Evolutionary conservation across 2,888 invertebrate species (phyloP).

Genomic region (Quadroppia sp.): DNA sequence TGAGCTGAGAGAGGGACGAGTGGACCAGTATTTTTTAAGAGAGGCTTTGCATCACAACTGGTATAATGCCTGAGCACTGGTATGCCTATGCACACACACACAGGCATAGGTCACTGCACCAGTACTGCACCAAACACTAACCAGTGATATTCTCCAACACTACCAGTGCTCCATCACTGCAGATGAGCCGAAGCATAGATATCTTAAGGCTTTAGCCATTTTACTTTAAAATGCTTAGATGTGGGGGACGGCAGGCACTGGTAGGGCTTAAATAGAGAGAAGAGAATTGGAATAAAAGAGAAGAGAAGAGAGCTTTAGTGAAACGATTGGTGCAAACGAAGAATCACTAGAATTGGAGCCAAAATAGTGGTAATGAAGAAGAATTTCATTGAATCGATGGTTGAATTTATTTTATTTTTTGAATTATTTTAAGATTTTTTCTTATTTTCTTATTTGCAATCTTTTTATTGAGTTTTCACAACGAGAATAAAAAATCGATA

Average conservation of each 20-base stretch:
- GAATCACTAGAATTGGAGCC: too few species aligned
- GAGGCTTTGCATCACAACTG: constrained; percentile 19
- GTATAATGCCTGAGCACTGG: background rate
- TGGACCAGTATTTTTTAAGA: background rate
- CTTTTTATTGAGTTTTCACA: too few species aligned
- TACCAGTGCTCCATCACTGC: constrained; percentile 3
- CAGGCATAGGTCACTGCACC: constrained; percentile 22
- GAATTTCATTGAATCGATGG: too few species aligned
- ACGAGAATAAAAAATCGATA: too few species aligned
- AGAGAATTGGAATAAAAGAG: constrained; percentile 18
- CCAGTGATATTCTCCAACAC: too few species aligned
- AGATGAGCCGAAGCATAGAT: constrained; percentile 30
- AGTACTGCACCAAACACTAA: background rate
- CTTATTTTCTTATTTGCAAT: too few species aligned
- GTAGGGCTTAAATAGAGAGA: constrained; percentile 20
- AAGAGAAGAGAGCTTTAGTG: background rate
- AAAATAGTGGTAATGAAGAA: too few species aligned
- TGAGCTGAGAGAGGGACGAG: constrained; percentile 1
- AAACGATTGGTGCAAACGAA: background rate
- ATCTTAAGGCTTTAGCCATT: constrained; percentile 31
- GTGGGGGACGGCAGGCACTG: constrained; percentile 7
- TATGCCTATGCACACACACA: background rate
- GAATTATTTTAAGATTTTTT: too few species aligned
- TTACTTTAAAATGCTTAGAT: constrained; percentile 21
- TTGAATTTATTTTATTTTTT: too few species aligned